Percentiles rank a stretch among this genome's conserved stretches.
These are phyloP conservation scores for Geotrupes spiniger DNA, from an alignment of 2,888 invertebrate species.

Conservation along the genomic window DNA sequence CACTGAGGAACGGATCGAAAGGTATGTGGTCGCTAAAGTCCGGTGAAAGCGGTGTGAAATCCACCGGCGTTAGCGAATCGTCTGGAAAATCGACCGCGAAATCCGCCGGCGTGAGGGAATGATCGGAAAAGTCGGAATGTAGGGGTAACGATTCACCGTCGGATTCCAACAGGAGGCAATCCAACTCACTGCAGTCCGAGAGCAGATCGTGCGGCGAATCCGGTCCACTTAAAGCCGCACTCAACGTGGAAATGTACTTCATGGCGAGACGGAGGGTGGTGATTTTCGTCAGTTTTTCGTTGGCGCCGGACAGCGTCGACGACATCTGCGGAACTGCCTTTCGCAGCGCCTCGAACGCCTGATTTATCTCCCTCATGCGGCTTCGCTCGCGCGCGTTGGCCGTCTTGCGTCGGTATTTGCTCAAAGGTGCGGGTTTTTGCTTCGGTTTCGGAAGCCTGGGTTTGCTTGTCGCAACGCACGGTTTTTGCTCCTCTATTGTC, in stretches of 20 bases:
- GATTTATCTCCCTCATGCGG: slow-evolving; percentile 67
- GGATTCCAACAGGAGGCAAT: slow-evolving; percentile 35
- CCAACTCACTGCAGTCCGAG: slow-evolving; percentile 43
- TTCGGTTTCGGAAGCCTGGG: slow-evolving; percentile 36
- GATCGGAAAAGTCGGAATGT: slow-evolving; percentile 46
- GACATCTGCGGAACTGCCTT: slow-evolving; percentile 56
- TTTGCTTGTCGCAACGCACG: slow-evolving; percentile 23
- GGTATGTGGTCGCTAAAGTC: slow-evolving; percentile 44
- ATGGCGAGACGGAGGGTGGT: slow-evolving; percentile 64
- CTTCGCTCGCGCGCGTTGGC: slow-evolving; percentile 66
- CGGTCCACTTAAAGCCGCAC: slow-evolving; percentile 42
- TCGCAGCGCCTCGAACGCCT: slow-evolving; percentile 62
- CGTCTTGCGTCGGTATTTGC: slow-evolving; percentile 66
- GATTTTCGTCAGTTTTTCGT: slow-evolving; percentile 65
- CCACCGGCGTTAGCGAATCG: slow-evolving; percentile 44
- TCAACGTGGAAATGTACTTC: slow-evolving; percentile 60
- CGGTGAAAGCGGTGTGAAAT: slow-evolving; percentile 44
- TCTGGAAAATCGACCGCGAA: slow-evolving; percentile 46
- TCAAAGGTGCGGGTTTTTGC: slow-evolving; percentile 55
- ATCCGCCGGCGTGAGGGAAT: slow-evolving; percentile 46
- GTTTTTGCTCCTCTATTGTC: slow-evolving; percentile 18
- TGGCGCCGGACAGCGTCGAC: slow-evolving; percentile 40
- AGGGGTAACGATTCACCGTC: slow-evolving; percentile 45
- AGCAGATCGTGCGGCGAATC: slow-evolving; percentile 33
- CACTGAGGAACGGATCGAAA: slow-evolving; percentile 44